Conservation (phyloP, 1,140 invertebrate species). For the Maniola jurtina region DNA sequence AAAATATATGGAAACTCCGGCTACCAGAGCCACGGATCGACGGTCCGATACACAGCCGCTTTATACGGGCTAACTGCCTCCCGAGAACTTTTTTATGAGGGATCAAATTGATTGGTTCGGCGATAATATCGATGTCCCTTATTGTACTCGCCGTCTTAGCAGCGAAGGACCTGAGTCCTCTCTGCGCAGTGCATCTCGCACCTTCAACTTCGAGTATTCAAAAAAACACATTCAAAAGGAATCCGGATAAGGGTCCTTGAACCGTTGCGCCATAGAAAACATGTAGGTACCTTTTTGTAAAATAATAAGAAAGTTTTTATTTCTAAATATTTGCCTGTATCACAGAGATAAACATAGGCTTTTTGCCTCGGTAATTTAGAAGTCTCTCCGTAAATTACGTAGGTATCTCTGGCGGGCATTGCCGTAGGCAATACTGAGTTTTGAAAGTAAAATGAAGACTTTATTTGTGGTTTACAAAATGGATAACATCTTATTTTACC, state of each 20-base stretch:
- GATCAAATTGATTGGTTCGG: constrained; percentile 77
- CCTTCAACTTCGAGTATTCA: constrained; percentile 25
- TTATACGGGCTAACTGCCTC: constrained; percentile 63
- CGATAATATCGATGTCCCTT: constrained; percentile 67
- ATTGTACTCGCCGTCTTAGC: constrained; percentile 43
- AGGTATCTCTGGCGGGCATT: constrained; percentile 5
- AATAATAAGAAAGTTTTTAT: no score
- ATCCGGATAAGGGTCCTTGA: neutral
- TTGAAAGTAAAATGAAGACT: constrained; percentile 17
- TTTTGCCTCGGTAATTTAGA: constrained; percentile 10
- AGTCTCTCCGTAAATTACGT: constrained; percentile 8
- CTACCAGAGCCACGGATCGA: constrained; percentile 68
- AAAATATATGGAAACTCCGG: constrained; percentile 75
- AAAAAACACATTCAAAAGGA: neutral
- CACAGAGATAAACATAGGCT: constrained; percentile 11
- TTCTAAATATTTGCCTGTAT: neutral
- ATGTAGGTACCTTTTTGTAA: neutral
- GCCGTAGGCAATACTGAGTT: constrained; percentile 8
- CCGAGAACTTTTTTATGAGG: constrained; percentile 73
- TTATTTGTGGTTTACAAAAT: constrained; percentile 27
- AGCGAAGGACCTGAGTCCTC: neutral
- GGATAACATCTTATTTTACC: constrained; percentile 34
- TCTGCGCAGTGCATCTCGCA: constrained; percentile 44
- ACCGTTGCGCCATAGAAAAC: neutral
- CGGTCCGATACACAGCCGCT: constrained; percentile 58